Evolutionary conservation across 2,113 vertebrate species (phyloP), one percentile per base, ranked within the genome.

Genomic region (Seriola aureovittata): DNA sequence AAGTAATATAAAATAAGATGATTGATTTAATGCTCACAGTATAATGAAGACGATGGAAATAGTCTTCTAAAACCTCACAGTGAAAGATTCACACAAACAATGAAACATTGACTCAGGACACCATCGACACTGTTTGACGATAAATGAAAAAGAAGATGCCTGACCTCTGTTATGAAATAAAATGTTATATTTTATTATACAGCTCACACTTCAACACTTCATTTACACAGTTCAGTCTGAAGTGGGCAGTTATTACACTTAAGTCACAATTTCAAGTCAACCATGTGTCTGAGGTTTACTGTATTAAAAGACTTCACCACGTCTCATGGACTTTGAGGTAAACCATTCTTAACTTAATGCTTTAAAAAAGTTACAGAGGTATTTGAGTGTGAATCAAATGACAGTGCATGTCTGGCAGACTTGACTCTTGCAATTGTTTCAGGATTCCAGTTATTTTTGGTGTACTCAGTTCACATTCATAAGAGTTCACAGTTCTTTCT

Each of bases 111-210:
- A 29, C 10, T 29, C 25, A 55, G 50, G 50, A 52, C 17, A 23
- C n/a, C 13, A 17, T 29, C 5, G 14, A 48, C 46, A 25, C 23
- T 25, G 54, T 25, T 58, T 8, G 36, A 23, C 55, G 8, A 59
- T 59, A 25, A 62, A 71, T 38, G 2, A 55, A 58, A 46, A 68
- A 69, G 0, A 72, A 71, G 19, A 55, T 19, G 16, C 8, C 25
- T 55, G 44, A 66, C 19, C 14, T 2, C 4, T 44, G 2, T 46
- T 54, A 36, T 38, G 0, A 82, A 80, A 73, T 70, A 8, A 19
- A 1, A 23, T 25, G 54, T 25, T 12, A 19, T 25, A 42, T 42
- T 87, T 87, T 87, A 88, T 85, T 88, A 16, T 14, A 67, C 34
- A 82, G 40, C 8, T 29, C 23, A 17, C 16, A 63, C 16, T 50